Evolutionary conservation across 2,113 vertebrate species (phyloP), one percentile per base, ranked within the genome.

Genomic region (Cheilinus undulatus): DNA sequence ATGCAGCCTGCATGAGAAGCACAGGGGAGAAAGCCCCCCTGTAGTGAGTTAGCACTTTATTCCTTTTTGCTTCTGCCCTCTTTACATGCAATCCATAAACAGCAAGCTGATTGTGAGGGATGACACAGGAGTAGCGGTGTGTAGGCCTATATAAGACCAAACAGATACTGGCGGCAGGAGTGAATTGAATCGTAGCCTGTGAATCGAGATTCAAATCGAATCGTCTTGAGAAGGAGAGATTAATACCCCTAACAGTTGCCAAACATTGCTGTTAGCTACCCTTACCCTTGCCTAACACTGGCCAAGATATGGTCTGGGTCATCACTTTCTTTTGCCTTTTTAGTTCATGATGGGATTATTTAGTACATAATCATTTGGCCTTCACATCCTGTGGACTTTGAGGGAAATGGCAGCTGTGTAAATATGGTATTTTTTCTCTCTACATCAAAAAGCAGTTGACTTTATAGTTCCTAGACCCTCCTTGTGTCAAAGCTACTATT

Each of bases 1-100:
- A 83, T 3, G 54, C 74, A 70, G 70, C 32, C 40, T 30, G 69
- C 73, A 77, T 90, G 87, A 79, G 88, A 90, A 86, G 79, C 3
- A 57, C 76, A 82, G 71, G 52, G 80, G 84, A 84, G 78, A 78
- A 83, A 56, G 76, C 69, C 56, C 74, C 78, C 65, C 78, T 76
- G 86, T 58, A 58, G 76, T 45, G 52, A 54, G 4, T n/a, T 51
- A 68, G 71, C 54, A 48, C 59, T 69, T 64, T 73, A 60, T 86
- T 90, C 88, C 80, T 36, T 74, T 63, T 10, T 57, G 61, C 84
- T 61, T 81, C 70, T 64, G 56, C 78, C 24, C 70, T 59, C 23
- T 78, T 72, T 69, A 46, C 62, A 45, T 76, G 56, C 50, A 59
- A 51, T 62, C 57, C 58, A 74, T 43, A 57, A 42, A 66, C 73